phyloP scores from a whole-genome alignment of 2,888 invertebrate genomes.

The Belgica antarctica region DNA sequence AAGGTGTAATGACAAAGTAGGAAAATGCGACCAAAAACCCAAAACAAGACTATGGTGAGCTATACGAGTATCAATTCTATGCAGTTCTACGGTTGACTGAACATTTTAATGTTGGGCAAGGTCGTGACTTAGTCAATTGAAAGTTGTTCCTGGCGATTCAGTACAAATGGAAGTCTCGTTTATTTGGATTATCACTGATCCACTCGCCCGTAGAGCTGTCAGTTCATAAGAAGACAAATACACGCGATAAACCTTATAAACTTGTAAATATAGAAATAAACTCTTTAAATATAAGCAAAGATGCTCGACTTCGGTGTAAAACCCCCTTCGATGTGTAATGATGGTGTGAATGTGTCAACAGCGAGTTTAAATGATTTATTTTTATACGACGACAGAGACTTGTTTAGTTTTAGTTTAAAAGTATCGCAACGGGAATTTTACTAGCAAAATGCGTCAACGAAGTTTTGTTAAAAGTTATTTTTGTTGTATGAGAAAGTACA shows the following conservation, averaged over 20 bases:
- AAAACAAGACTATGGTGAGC: too few relatives aligned
- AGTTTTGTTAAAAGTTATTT: slow-evolving; percentile 7
- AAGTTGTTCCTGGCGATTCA: too few relatives aligned
- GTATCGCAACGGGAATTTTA: background rate
- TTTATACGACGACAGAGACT: background rate
- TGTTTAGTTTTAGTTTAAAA: slow-evolving; percentile 2
- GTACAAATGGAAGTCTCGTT: background rate
- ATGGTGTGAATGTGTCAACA: slow-evolving; percentile 32
- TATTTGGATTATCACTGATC: background rate
- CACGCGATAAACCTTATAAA: background rate
- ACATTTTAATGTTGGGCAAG: background rate
- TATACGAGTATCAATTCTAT: background rate
- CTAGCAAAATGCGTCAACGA: background rate
- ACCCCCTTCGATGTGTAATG: slow-evolving; percentile 4
- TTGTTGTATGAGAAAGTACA: background rate
- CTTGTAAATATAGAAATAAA: background rate
- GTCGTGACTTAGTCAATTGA: background rate
- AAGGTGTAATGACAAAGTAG: too few relatives aligned
- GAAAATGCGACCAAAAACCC: too few relatives aligned
- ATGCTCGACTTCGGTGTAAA: slow-evolving; percentile 21
- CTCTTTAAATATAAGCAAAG: background rate
- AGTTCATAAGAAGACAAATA: background rate
- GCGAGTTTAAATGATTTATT: background rate
- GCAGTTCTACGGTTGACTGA: background rate
- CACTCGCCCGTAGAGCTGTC: background rate